phyloP scores from a whole-genome alignment of 2,797 vertebrate genomes.

The Anableps anableps region DNA sequence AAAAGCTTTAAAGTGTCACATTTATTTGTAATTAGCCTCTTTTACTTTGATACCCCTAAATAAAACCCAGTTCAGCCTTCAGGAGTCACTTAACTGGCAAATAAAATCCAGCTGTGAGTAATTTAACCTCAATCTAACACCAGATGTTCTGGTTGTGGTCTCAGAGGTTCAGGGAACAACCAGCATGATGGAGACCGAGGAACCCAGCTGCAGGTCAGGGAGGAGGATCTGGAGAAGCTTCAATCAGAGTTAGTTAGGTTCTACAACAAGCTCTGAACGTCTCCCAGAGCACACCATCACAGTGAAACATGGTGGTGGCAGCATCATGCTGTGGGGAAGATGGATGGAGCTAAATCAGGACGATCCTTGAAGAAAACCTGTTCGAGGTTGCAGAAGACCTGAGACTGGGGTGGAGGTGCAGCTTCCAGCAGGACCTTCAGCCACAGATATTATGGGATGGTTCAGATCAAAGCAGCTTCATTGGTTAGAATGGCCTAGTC shows the following conservation, averaged over 20 bases:
- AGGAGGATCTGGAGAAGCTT: no score
- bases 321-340: background rate
- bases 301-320: background rate
- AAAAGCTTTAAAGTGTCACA: background rate
- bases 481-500: background rate
- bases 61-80: background rate
- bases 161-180: no score
- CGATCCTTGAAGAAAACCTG: no score
- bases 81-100: background rate
- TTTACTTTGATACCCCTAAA: background rate
- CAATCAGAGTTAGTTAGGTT: no score
- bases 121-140: no score
- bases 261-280: no score
- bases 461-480: background rate
- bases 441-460: background rate
- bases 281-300: no score
- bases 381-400: background rate
- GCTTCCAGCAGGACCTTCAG: background rate
- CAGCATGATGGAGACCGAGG: no score
- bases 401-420: background rate
- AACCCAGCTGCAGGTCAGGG: no score
- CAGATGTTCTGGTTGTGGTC: no score
- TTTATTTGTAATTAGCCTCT: background rate
- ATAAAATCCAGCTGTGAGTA: no score
- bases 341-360: background rate